These are phyloP conservation scores for Sparus aurata DNA, from an alignment of 2,797 vertebrate species.

Conservation along the genomic window DNA sequence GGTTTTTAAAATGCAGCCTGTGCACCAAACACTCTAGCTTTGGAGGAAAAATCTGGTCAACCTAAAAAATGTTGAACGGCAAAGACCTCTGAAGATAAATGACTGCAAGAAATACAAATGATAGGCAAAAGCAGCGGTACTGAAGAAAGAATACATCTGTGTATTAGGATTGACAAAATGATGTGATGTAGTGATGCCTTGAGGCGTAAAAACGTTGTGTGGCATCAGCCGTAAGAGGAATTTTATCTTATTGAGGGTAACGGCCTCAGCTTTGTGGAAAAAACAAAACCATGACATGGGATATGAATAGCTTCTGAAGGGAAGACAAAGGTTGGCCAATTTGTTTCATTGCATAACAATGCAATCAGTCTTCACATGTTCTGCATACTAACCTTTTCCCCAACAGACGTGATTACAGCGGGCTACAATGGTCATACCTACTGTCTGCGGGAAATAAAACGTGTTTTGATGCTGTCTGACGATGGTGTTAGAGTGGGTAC, in stretches of 20 bases:
- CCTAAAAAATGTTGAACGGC: constrained; percentile 28
- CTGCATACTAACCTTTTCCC: constrained; percentile 71
- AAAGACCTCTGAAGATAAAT: constrained; percentile 39
- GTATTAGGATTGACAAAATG: constrained; percentile 41
- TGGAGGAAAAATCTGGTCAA: constrained; percentile 5
- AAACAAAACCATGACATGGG: constrained; percentile 56
- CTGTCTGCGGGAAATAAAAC: constrained; percentile 30
- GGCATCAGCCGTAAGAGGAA: constrained; percentile 31
- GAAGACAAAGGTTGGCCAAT: constrained; percentile 73
- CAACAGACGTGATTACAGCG: constrained; percentile 61
- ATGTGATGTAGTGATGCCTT: constrained; percentile 38
- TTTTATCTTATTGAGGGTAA: constrained; percentile 52
- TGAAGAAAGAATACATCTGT: constrained; percentile 26
- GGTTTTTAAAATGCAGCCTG: constrained; percentile 28
- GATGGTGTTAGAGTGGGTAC: constrained; percentile 27
- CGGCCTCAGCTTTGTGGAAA: constrained; percentile 43
- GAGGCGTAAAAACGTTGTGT: constrained; percentile 37
- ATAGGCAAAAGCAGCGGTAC: constrained; percentile 18
- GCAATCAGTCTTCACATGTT: constrained; percentile 65
- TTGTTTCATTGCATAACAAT: constrained; percentile 70
- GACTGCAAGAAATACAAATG: constrained; percentile 12
- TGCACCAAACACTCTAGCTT: constrained; percentile 3
- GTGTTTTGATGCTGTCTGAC: constrained; percentile 26
- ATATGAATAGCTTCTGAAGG: constrained; percentile 62
- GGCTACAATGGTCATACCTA: constrained; percentile 34